These are phyloP conservation scores for Zoroaster sp. DNA, from an alignment of 53 echinoderm and acorn worm species.

Conservation along the genomic window DNA sequence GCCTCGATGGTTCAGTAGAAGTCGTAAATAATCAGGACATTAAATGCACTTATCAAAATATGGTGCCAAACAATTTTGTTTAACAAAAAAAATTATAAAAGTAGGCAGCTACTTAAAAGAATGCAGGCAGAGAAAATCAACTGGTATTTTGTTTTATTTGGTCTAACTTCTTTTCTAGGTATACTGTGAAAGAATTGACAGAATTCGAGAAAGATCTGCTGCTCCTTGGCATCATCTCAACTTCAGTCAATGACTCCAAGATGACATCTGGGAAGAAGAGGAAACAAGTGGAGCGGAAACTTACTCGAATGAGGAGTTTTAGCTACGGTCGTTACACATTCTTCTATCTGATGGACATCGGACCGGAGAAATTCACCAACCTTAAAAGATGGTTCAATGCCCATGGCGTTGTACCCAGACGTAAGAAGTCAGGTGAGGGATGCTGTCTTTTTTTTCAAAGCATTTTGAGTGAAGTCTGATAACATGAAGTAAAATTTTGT, in stretches of 20 bases:
- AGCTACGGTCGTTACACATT: neutral
- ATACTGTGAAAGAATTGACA: constrained; percentile 21
- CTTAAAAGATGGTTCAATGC: neutral
- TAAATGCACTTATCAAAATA: neutral
- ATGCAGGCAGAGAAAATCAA: too few relatives aligned
- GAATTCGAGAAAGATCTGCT: constrained; percentile 34
- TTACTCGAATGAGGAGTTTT: neutral
- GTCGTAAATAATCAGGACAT: neutral
- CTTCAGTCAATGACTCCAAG: neutral
- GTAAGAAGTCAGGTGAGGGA: neutral
- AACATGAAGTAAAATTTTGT: too few relatives aligned
- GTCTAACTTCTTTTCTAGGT: neutral
- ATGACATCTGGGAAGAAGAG: neutral
- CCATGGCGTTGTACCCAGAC: neutral
- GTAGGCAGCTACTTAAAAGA: too few relatives aligned
- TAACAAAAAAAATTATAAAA: neutral
- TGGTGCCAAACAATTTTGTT: neutral
- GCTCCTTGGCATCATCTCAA: constrained; percentile 37
- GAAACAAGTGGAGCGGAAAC: neutral
- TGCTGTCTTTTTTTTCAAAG: too few relatives aligned
- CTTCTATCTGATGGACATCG: constrained; percentile 12
- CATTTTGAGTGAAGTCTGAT: too few relatives aligned
- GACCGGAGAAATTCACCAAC: neutral
- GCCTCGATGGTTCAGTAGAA: neutral
- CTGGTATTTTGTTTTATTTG: too few relatives aligned